A percentile compares a stretch with the other conserved stretches of the same genome.
phyloP scores from a whole-genome alignment of 2,797 vertebrate genomes.

The Okamejei kenojei region DNA sequence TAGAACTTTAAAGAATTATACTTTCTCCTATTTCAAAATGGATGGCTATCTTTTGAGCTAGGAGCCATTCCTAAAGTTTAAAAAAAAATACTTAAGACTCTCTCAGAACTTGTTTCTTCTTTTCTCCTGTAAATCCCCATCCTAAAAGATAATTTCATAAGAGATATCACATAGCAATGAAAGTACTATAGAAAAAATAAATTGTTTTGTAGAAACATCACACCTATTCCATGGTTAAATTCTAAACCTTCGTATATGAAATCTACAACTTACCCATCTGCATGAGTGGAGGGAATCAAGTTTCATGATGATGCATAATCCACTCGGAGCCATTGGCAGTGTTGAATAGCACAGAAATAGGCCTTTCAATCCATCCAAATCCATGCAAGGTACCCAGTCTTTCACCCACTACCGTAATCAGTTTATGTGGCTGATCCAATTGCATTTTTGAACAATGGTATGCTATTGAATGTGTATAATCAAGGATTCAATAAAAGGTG shows the following conservation, averaged over 20 bases:
- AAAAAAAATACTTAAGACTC: neutral
- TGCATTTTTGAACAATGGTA: too few species aligned
- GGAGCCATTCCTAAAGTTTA: neutral
- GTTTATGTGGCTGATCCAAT: too few species aligned
- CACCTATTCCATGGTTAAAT: too few species aligned
- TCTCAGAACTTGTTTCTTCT: neutral
- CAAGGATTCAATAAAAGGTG: too few species aligned
- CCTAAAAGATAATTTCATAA: neutral
- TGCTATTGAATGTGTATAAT: too few species aligned
- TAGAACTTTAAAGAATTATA: too few species aligned
- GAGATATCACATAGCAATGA: neutral
- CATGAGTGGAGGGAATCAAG: neutral
- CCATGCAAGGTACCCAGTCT: too few species aligned
- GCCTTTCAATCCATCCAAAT: too few species aligned
- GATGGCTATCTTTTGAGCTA: neutral
- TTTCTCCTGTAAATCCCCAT: neutral
- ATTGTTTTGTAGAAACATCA: neutral
- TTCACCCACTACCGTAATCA: too few species aligned
- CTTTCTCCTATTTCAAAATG: neutral
- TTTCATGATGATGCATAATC: neutral
- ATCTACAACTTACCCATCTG: neutral
- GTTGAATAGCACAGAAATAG: too few species aligned
- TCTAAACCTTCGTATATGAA: neutral
- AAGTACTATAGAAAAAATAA: neutral
- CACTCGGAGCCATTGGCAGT: neutral